Evolutionary conservation across 2,797 vertebrate genomes (phyloP), one percentile per base, ranked within the genome.

Genomic region (Melanotaenia pygmaea): DNA sequence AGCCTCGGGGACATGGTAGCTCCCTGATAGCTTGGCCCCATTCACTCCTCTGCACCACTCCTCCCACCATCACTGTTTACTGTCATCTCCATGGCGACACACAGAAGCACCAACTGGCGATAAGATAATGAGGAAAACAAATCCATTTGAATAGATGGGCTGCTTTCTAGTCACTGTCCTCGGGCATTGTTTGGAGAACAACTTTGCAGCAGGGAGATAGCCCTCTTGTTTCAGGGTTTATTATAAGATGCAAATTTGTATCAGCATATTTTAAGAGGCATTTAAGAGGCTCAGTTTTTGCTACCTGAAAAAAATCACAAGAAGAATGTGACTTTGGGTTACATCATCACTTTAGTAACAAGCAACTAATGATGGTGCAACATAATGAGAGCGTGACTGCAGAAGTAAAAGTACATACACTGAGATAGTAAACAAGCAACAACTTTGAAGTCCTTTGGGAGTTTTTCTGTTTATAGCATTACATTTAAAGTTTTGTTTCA

Each of bases 51-150:
- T 57, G 73, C 69, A 13, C 68, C 70, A 38, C 84, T 82, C 78
- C 86, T 80, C 86, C 84, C 73, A 10, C 72, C 47, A 56, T 76
- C 81, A 75, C 89, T 92, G 89, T 95, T 92, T 92, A 88, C 88
- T 71, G 54, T 68, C 70, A 64, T 94, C 90, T 56, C 89, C 88
- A 88, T 67, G 82, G 94, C 18, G 82, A 95, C 90, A 45, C 70
- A 70, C 81, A 64, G 83, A 70, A 80, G 83, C 84, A 30, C 61
- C 59, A 85, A 86, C 86, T 80, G 59, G 85, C 59, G 88, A 94
- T 93, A 94, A 94, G 92, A 84, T 94, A 94, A 93, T 91, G 84
- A 93, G 90, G 85, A 82, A 93, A 94, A 92, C 89, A 88, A 91
- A 88, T 86, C 83, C 85, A 65, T 85, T 79, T 86, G 88, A 90